Conservation (phyloP, 2,113 vertebrate genomes). For the Elanoides forficatus region DNA sequence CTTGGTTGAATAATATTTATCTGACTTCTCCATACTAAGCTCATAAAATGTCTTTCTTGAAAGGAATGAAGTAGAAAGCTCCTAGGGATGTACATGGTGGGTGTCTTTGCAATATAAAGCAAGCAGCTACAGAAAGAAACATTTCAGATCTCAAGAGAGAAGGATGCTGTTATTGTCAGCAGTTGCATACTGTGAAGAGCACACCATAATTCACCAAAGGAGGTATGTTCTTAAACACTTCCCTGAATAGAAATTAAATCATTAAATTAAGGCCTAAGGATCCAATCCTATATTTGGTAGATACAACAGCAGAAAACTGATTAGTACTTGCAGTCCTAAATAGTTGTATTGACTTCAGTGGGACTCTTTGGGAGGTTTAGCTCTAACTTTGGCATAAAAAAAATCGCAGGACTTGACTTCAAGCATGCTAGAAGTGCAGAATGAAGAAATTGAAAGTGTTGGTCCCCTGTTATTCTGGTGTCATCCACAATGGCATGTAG, state of each 20-base stretch:
- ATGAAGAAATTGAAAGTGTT: not conserved
- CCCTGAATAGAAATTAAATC: not conserved
- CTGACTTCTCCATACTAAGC: not conserved
- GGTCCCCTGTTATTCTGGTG: not conserved
- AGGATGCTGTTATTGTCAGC: not conserved
- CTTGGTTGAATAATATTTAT: not conserved
- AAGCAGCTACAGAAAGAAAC: not conserved
- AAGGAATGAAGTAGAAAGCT: not conserved
- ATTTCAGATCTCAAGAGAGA: not conserved
- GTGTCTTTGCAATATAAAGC: not conserved
- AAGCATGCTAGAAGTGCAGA: not conserved
- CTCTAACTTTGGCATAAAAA: not conserved
- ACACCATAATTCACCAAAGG: not conserved
- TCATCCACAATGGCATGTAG: not conserved
- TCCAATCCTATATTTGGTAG: not conserved
- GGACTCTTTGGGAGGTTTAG: not conserved
- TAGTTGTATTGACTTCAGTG: not conserved
- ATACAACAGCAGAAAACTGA: not conserved
- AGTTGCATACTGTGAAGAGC: not conserved
- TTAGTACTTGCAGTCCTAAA: not conserved
- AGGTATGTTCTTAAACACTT: not conserved
- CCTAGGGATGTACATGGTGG: not conserved
- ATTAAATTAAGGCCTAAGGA: not conserved
- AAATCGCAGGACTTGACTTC: not conserved
- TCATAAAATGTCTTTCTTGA: not conserved